Evolutionary conservation across 2,888 invertebrate species (phyloP).

Genomic region (Acholoe squamosa): DNA sequence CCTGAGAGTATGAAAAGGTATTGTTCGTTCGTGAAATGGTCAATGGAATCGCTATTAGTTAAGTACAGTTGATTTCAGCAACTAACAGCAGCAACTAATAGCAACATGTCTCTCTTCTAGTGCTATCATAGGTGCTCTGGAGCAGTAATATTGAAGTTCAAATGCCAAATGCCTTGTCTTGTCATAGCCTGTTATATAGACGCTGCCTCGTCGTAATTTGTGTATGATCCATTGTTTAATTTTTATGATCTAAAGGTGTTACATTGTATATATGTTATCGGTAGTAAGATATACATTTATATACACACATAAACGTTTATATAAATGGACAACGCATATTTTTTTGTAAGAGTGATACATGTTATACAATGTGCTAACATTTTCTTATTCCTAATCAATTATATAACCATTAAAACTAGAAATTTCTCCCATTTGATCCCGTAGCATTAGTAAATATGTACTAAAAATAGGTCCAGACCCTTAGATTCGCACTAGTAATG

Average conservation of each 20-base stretch:
- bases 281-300: not conserved
- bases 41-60: not conserved
- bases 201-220: not conserved
- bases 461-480: no score
- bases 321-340: no score
- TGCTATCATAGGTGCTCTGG: not conserved
- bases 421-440: no score
- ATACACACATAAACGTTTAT: not conserved
- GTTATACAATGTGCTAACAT: no score
- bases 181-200: not conserved
- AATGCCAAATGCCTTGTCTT: slow-evolving; percentile 19
- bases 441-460: no score
- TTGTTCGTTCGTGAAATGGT: not conserved
- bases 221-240: not conserved
- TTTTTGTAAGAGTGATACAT: no score
- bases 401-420: no score
- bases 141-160: not conserved
- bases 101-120: not conserved
- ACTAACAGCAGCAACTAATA: slow-evolving; percentile 27
- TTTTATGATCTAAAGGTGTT: no score
- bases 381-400: no score
- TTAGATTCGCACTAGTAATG: no score
- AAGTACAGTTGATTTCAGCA: slow-evolving; percentile 12
- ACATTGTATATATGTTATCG: not conserved
- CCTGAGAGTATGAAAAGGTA: no score